These are phyloP conservation scores for Dendroctonus valens DNA, from an alignment of 1,140 invertebrate species.

Conservation along the genomic window DNA sequence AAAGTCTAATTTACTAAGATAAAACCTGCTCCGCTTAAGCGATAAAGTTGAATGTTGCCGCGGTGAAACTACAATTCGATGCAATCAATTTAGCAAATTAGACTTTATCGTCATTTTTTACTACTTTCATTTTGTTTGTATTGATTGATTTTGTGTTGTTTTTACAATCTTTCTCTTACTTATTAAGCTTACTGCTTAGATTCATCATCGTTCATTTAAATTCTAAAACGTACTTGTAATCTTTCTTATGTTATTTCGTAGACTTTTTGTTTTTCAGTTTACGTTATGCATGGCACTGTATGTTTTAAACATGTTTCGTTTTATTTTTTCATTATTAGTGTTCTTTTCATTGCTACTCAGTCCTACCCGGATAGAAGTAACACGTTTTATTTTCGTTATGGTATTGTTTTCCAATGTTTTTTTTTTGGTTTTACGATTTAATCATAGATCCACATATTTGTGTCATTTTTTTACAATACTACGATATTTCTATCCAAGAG, in stretches of 20 bases:
- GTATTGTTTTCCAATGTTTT: slow-evolving; percentile 2
- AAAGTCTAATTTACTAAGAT: slow-evolving; percentile 25
- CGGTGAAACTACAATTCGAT: no score
- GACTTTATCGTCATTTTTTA: slow-evolving; percentile 28
- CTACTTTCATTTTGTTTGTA: slow-evolving; percentile 31
- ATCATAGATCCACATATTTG: background rate
- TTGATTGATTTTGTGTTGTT: slow-evolving; percentile 28
- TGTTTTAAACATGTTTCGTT: slow-evolving; percentile 25
- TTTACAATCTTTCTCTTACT: slow-evolving; percentile 27
- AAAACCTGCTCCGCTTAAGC: no score
- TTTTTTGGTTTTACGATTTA: background rate
- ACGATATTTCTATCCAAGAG: no score
- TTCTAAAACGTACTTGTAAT: slow-evolving; percentile 26
- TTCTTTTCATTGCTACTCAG: slow-evolving; percentile 27
- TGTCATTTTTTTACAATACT: no score
- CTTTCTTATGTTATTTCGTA: slow-evolving; percentile 16
- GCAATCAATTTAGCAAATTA: slow-evolving; percentile 29
- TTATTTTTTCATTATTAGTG: slow-evolving; percentile 10
- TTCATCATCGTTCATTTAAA: slow-evolving; percentile 33
- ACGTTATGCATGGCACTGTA: slow-evolving; percentile 34
- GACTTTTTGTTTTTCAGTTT: slow-evolving; percentile 31
- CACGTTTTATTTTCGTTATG: background rate
- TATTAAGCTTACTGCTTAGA: slow-evolving; percentile 43
- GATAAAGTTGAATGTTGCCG: no score
- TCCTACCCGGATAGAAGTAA: background rate